A percentile compares a stretch with the other conserved stretches of the same genome.
These are phyloP conservation scores for Numenius phaeopus DNA, from an alignment of 2,797 vertebrate genomes.

Conservation along the genomic window DNA sequence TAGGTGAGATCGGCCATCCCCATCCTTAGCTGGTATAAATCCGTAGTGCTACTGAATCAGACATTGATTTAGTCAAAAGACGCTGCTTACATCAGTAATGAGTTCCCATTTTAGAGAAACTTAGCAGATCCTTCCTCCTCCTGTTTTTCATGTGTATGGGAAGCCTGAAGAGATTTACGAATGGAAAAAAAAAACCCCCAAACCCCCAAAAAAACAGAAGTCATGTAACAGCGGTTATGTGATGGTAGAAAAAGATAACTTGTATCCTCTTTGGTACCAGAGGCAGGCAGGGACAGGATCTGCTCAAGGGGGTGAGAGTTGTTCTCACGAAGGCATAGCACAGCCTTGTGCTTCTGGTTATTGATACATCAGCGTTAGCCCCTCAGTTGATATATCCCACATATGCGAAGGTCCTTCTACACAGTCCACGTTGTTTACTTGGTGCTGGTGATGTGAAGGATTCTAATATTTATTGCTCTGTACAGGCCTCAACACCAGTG, in stretches of 20 bases:
- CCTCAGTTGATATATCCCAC: background rate
- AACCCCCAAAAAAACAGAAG: background rate
- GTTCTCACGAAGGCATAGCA: background rate
- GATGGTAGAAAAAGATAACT: background rate
- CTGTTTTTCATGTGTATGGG: background rate
- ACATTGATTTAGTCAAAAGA: background rate
- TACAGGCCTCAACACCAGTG: background rate
- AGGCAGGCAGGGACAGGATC: background rate
- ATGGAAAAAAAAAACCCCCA: background rate
- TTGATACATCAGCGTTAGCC: rapidly evolving
- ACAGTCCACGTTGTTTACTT: background rate
- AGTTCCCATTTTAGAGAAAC: background rate
- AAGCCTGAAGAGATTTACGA: slow-evolving; percentile 12
- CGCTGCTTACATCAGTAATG: background rate
- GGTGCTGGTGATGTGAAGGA: background rate
- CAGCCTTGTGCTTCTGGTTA: background rate
- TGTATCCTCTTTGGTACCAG: background rate
- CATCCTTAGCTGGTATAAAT: background rate
- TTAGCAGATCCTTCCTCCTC: background rate
- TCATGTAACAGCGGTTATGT: background rate
- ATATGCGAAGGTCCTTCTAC: background rate
- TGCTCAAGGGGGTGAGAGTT: background rate
- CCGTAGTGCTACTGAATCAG: background rate
- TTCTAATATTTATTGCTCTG: background rate
- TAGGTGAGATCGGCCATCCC: background rate